Evolutionary conservation across 2,113 vertebrate species (phyloP), one percentile per base, ranked within the genome.

Genomic region (Donacobius atricapilla): DNA sequence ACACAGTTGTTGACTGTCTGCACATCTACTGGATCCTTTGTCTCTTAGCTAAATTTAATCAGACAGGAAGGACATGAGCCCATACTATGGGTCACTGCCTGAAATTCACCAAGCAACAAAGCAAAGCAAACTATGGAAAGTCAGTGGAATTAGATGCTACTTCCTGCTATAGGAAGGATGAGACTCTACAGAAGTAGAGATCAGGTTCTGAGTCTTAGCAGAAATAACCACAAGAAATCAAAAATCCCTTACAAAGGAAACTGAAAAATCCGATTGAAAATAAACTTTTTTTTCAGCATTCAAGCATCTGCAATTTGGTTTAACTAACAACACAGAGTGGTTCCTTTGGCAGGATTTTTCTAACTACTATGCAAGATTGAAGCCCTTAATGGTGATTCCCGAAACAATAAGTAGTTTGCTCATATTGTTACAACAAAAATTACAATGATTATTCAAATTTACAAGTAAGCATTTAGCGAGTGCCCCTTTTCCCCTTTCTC

Each of bases 1-100:
- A 81, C 31, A 47, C 57, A 83, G 71, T 35, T 73, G 78, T 83
- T 92, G 76, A 90, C 63, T 90, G 33, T 42, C 42, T 77, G 45
- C 63, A 77, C 63, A 80, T 53, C 50, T 50, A 90, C 45, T 48
- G 75, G 54, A 72, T 83, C 71, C 64, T 97, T 92, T 93, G 79
- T 88, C 82, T 80, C 90, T 73, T 45, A 37, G 58, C 25, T 69
- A 77, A 92, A 93, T 92, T 83, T 80, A 95, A 88, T 86, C 76
- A 83, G 79, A 92, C 76, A 45, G 45, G 83, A 96, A 96, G 75
- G 79, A 93, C 75, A 65, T 25, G 21, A 92, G 58, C 20, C 82
- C 48, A 39, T 15, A 57, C 18, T 76, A 82, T 0, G 6, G 85
- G 88, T 90, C 92, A 80, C 68, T 80, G 87, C 63, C 83, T 86